Percentiles rank a stretch among this genome's conserved stretches.
Conservation (phyloP, 1,140 invertebrate species). For the Oreohelix idahoensis region DNA sequence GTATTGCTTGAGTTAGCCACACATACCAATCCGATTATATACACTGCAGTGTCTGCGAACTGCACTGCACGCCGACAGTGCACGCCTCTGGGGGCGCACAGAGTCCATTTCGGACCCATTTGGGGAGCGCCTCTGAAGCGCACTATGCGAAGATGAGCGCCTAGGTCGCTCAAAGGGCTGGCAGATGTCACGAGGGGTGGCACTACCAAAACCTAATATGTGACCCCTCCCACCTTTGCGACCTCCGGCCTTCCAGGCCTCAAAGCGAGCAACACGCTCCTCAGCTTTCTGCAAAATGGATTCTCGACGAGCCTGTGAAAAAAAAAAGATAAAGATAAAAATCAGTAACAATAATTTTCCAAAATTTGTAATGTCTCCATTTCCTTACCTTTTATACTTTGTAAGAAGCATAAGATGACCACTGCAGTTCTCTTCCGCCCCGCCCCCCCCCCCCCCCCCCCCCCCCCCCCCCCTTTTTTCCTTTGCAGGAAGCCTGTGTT, state of each 20-base stretch:
- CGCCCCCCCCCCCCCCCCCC: too few relatives aligned
- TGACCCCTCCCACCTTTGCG: constrained; percentile 65
- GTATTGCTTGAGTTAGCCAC: constrained; percentile 33
- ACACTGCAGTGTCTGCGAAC: constrained; percentile 68
- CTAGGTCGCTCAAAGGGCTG: constrained; percentile 63
- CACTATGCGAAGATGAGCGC: constrained; percentile 69
- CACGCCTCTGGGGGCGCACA: constrained; percentile 64
- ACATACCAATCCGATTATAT: constrained; percentile 63
- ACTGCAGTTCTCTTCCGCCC: too few relatives aligned
- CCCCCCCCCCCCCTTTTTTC: too few relatives aligned
- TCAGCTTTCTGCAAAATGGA: constrained; percentile 63
- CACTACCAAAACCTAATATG: constrained; percentile 67
- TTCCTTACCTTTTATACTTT: too few relatives aligned
- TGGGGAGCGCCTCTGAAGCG: constrained; percentile 62
- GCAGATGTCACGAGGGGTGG: constrained; percentile 70
- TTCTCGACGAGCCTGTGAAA: constrained; percentile 60
- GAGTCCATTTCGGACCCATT: constrained; percentile 69
- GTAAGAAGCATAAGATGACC: too few relatives aligned
- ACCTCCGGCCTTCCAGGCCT: constrained; percentile 65
- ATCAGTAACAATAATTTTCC: too few relatives aligned
- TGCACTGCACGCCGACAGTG: constrained; percentile 68
- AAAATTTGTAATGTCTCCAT: too few relatives aligned
- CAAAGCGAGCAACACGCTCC: constrained; percentile 66
- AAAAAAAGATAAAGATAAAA: too few relatives aligned
- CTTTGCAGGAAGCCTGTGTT: too few relatives aligned